Conservation (phyloP, 2,888 invertebrate species). For the Dugesia japonica region DNA sequence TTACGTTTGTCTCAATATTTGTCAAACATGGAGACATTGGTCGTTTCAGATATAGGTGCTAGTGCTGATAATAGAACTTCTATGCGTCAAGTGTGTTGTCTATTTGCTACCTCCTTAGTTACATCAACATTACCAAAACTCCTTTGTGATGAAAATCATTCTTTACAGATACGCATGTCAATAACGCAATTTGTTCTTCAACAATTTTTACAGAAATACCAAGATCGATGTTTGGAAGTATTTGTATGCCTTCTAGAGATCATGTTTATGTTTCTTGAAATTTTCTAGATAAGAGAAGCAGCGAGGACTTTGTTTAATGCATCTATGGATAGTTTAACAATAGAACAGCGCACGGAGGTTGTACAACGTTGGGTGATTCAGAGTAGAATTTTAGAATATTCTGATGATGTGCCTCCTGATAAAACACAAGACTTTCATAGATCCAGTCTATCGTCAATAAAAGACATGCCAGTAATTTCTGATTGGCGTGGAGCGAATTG, state of each 20-base stretch:
- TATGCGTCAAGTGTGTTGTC: not conserved
- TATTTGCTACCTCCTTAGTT: not conserved
- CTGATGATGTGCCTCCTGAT: not conserved
- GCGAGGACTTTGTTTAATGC: slow-evolving; percentile 83
- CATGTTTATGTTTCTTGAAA: no score
- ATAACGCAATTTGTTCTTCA: not conserved
- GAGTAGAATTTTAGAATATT: not conserved
- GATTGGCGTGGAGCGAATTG: not conserved
- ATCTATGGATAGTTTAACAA: slow-evolving; percentile 70
- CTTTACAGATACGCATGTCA: not conserved
- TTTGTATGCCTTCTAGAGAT: no score
- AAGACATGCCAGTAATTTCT: not conserved
- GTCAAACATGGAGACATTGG: not conserved
- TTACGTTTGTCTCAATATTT: not conserved
- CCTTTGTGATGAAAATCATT: not conserved
- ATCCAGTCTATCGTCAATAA: not conserved
- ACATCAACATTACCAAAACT: not conserved
- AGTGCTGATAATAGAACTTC: not conserved
- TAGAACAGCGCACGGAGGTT: slow-evolving; percentile 72
- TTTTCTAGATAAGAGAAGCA: slow-evolving; percentile 69
- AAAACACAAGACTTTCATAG: not conserved
- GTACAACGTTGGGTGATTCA: slow-evolving; percentile 78
- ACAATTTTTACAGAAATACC: not conserved
- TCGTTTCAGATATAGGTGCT: not conserved
- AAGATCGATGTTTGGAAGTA: not conserved